phyloP scores from a whole-genome alignment of 2,888 invertebrate species.

The Acleris emargana region DNA sequence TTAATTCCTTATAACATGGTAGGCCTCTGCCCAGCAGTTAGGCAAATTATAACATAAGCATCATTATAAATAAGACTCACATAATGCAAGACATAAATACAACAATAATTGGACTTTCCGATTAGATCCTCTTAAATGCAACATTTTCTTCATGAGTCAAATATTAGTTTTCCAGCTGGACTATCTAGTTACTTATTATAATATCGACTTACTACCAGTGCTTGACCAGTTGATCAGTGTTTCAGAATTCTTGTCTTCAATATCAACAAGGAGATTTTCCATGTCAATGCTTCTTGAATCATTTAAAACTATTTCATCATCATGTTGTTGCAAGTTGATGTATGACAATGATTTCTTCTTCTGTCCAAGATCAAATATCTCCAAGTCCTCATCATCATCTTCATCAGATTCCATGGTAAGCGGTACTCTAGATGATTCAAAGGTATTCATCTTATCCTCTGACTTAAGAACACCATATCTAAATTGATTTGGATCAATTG shows the following conservation, averaged over 20 bases:
- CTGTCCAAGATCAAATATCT: conserved; percentile 77
- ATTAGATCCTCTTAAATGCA: conserved; percentile 37
- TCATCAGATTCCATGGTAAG: conserved; percentile 80
- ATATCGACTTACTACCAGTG: conserved; percentile 70
- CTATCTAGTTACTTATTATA: conserved; percentile 54
- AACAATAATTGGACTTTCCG: conserved; percentile 19
- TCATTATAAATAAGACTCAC: conserved; percentile 5
- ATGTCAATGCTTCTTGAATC: conserved; percentile 51
- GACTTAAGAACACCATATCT: conserved; percentile 79
- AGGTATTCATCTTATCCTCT: conserved; percentile 71
- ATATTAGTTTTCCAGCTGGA: not conserved
- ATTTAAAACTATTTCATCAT: conserved; percentile 67
- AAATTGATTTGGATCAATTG: conserved; percentile 72
- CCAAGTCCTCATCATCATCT: conserved; percentile 77
- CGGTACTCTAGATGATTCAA: conserved; percentile 73
- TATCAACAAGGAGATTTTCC: conserved; percentile 71
- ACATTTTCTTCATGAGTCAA: conserved; percentile 21
- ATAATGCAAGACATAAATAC: conserved; percentile 16
- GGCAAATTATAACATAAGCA: conserved; percentile 1
- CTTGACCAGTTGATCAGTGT: conserved; percentile 73
- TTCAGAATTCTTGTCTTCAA: conserved; percentile 69
- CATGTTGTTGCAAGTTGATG: conserved; percentile 70
- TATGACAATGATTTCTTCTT: conserved; percentile 76
- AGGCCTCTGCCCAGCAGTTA: conserved; percentile 21
- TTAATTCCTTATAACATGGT: conserved; percentile 1